These are phyloP conservation scores for Chelonoidis abingdonii DNA, from an alignment of 2,113 vertebrate genomes.

Conservation along the genomic window DNA sequence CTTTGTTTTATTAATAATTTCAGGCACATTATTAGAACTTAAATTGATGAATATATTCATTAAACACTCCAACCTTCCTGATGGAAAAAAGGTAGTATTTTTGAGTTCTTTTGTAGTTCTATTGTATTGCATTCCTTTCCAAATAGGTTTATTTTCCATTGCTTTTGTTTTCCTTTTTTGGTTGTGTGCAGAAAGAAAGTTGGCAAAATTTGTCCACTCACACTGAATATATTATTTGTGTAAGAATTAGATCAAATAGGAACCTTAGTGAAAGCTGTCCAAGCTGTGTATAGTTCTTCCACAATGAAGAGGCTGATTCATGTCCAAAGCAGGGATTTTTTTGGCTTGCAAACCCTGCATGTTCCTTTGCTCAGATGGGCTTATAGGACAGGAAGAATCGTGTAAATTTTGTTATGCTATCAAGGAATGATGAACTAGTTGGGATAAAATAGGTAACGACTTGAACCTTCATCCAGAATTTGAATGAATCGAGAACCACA, in stretches of 20 bases:
- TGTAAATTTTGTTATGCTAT: not conserved
- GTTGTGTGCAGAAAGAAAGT: not conserved
- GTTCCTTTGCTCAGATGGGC: fast-evolving
- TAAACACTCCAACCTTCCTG: not conserved
- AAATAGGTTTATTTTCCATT: not conserved
- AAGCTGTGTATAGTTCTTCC: not conserved
- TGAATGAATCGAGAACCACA: not conserved
- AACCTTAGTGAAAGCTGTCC: not conserved
- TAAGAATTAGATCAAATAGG: not conserved
- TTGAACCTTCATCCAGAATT: not conserved
- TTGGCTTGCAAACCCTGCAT: not conserved
- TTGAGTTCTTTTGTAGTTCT: not conserved
- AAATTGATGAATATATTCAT: not conserved
- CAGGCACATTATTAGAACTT: not conserved
- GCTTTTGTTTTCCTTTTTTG: not conserved
- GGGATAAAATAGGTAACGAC: not conserved
- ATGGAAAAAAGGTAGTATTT: not conserved
- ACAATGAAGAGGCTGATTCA: not conserved
- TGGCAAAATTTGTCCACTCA: not conserved
- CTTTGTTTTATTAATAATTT: not conserved
- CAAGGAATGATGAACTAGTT: not conserved
- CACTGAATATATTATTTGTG: not conserved
- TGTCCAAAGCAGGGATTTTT: not conserved
- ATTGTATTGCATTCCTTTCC: fast-evolving
- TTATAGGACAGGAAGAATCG: fast-evolving